A percentile compares a stretch with the other conserved stretches of the same genome.
Evolutionary conservation across 2,113 vertebrate species (phyloP).

Genomic region (Tragelaphus scriptus): DNA sequence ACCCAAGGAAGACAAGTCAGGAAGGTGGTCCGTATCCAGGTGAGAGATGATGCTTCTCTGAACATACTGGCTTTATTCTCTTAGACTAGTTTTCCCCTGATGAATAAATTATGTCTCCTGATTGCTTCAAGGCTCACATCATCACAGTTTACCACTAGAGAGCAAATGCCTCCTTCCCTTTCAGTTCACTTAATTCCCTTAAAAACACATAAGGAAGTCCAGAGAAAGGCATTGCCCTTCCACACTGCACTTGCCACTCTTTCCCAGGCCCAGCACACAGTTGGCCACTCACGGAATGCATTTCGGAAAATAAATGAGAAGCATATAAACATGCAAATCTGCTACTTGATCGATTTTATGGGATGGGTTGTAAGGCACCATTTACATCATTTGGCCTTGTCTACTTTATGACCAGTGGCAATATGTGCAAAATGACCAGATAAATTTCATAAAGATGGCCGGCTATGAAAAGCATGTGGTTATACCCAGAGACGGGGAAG

Average conservation of each 20-base stretch:
- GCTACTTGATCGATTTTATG: not conserved
- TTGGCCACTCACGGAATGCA: not conserved
- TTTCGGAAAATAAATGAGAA: not conserved
- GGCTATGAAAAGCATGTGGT: not conserved
- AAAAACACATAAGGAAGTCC: not conserved
- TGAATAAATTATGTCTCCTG: not conserved
- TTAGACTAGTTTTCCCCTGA: not conserved
- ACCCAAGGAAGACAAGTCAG: not conserved
- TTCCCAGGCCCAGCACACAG: not conserved
- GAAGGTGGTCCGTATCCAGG: not conserved
- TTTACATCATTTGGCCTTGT: not conserved
- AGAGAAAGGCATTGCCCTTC: not conserved
- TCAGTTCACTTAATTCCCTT: not conserved
- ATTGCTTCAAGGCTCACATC: not conserved
- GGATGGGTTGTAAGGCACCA: too few species aligned
- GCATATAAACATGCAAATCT: not conserved
- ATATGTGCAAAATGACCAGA: not conserved
- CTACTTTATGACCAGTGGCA: not conserved
- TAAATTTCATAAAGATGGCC: not conserved
- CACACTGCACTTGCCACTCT: not conserved
- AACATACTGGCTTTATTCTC: not conserved
- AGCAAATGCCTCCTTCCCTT: not conserved
- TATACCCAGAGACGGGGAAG: not conserved
- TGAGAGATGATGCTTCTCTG: not conserved
- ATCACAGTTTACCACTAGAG: not conserved